Conservation (phyloP, 1,140 invertebrate genomes). For the Apis cerana region DNA sequence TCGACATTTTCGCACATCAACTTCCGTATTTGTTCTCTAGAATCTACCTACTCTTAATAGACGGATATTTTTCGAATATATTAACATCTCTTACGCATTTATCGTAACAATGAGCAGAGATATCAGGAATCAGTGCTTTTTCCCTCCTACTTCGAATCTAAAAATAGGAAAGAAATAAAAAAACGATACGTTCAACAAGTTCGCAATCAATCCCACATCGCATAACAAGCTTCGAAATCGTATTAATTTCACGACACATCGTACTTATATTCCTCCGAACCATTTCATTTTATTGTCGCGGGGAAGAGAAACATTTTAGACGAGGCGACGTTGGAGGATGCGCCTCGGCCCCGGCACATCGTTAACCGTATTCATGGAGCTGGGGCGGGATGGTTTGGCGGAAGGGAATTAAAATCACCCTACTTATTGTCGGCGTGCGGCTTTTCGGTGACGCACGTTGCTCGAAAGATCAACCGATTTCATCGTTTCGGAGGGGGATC, state of each 20-base stretch:
- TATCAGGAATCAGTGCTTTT: too few relatives aligned
- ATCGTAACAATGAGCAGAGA: too few relatives aligned
- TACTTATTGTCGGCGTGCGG: slow-evolving; percentile 69
- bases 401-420: slow-evolving; percentile 75
- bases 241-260: neutral
- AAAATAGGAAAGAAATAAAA: neutral
- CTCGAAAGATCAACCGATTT: slow-evolving; percentile 66
- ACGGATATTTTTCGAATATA: too few relatives aligned
- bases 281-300: neutral
- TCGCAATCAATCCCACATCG: too few relatives aligned
- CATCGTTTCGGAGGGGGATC: neutral
- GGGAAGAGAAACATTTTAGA: neutral
- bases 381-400: slow-evolving; percentile 62
- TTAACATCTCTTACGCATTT: too few relatives aligned
- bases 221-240: neutral
- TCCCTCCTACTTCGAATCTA: too few relatives aligned
- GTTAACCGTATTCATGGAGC: slow-evolving; percentile 72
- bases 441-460: slow-evolving; percentile 65
- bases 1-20: too few relatives aligned
- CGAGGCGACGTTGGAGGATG: neutral
- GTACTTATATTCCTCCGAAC: neutral
- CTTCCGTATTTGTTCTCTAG: too few relatives aligned
- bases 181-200: neutral
- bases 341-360: neutral
- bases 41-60: too few relatives aligned